Conservation (phyloP, 2,888 invertebrate species). For the Callinectes sapidus region DNA sequence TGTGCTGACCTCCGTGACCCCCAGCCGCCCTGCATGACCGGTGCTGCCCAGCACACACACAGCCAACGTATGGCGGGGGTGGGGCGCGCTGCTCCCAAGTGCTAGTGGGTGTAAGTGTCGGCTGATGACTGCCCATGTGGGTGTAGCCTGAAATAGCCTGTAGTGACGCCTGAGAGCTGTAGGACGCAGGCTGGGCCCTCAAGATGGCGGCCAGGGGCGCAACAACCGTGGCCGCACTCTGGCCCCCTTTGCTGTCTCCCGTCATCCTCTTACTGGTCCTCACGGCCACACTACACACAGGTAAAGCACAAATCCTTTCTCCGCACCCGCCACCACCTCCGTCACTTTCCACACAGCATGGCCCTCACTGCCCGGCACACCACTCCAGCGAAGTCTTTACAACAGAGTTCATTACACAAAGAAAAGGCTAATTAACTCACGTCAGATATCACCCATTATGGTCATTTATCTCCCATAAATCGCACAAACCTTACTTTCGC, state of each 20-base stretch:
- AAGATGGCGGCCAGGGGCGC: conserved; percentile 67
- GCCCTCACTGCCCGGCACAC: not conserved
- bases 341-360: not conserved
- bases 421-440: not conserved
- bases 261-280: conserved; percentile 59
- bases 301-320: conserved; percentile 1
- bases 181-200: conserved; percentile 62
- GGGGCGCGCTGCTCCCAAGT: conserved; percentile 65
- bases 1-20: conserved; percentile 57
- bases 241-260: conserved; percentile 58
- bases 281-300: conserved; percentile 61
- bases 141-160: conserved; percentile 49
- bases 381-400: not conserved
- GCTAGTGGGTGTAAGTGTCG: conserved; percentile 58
- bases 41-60: conserved; percentile 63
- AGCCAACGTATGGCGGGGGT: conserved; percentile 65
- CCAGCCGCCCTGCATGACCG: conserved; percentile 65
- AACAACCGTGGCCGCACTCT: conserved; percentile 47
- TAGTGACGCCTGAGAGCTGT: conserved; percentile 59
- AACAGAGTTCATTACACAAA: not conserved
- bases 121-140: conserved; percentile 55
- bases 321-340: not conserved
- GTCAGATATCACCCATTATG: not conserved
- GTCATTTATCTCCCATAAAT: too few relatives aligned
- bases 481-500: not conserved